Conservation (phyloP, 2,113 vertebrate species). For the Mugil cephalus region DNA sequence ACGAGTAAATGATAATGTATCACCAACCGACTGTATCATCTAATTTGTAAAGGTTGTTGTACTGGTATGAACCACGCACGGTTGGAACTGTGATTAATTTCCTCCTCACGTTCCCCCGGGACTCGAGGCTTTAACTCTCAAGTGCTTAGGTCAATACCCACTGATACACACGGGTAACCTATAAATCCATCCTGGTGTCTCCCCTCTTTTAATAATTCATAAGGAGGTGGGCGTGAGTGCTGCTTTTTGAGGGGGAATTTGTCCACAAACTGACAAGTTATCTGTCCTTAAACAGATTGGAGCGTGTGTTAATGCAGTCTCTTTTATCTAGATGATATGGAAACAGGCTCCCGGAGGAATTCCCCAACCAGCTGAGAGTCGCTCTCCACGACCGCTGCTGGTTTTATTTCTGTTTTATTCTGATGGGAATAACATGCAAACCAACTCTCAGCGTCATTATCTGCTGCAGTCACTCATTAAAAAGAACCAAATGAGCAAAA, state of each 20-base stretch:
- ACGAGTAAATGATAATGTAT: conserved; percentile 34
- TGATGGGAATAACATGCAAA: conserved; percentile 41
- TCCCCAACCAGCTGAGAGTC: conserved; percentile 26
- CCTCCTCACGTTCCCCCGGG: conserved; percentile 31
- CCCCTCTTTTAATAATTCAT: conserved; percentile 63
- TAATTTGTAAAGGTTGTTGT: conserved; percentile 11
- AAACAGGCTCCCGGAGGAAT: conserved; percentile 56
- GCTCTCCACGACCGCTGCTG: conserved; percentile 25
- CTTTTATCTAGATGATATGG: conserved; percentile 60
- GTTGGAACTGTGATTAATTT: conserved; percentile 59
- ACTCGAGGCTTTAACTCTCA: conserved; percentile 46
- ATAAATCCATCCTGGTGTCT: conserved; percentile 54
- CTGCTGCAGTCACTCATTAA: conserved; percentile 13
- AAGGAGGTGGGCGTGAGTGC: conserved; percentile 18
- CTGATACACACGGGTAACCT: conserved; percentile 47
- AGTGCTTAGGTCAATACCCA: conserved; percentile 58
- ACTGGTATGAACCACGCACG: conserved; percentile 7
- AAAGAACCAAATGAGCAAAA: conserved; percentile 26
- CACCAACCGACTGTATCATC: background rate
- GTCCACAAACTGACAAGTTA: conserved; percentile 26
- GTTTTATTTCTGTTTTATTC: conserved; percentile 32
- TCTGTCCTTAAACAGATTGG: conserved; percentile 39
- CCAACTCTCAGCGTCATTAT: conserved; percentile 13
- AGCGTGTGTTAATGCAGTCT: conserved; percentile 55
- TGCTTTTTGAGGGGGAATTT: conserved; percentile 27